These are phyloP conservation scores for Larimichthys crocea DNA, from an alignment of 2,113 vertebrate genomes.

Conservation along the genomic window DNA sequence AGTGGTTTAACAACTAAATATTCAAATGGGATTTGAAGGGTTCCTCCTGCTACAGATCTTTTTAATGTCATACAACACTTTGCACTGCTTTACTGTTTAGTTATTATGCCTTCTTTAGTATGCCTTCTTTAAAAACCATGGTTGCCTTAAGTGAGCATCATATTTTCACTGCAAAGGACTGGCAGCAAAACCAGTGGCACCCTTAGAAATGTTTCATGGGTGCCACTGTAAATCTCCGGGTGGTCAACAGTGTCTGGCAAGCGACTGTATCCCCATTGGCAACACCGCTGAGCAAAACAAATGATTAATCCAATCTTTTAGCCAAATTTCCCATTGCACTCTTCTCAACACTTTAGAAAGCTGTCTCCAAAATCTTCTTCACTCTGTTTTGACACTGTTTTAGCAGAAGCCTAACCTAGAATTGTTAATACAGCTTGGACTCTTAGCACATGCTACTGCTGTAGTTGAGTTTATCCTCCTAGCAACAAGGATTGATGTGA, in stretches of 20 bases:
- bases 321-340: background rate
- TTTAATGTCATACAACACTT: background rate
- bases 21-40: background rate
- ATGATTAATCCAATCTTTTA: no score
- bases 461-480: conserved; percentile 13
- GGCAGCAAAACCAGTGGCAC: background rate
- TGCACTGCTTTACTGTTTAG: background rate
- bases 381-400: conserved; percentile 32
- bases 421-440: conserved; percentile 9
- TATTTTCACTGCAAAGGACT: conserved; percentile 3
- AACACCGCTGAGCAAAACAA: no score
- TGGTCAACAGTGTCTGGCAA: no score
- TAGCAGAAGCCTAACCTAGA: background rate
- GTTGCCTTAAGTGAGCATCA: background rate
- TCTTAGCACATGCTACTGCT: conserved; percentile 21
- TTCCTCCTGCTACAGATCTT: background rate
- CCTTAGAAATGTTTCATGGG: no score
- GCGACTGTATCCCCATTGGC: no score
- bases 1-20: background rate
- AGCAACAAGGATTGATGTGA: conserved; percentile 25
- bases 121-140: background rate
- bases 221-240: no score
- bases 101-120: background rate
- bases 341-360: background rate
- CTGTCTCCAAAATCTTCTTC: background rate